Evolutionary conservation across 2,888 invertebrate genomes (phyloP), one percentile per base, ranked within the genome.

Genomic region (Petrolisthes manimaculis): DNA sequence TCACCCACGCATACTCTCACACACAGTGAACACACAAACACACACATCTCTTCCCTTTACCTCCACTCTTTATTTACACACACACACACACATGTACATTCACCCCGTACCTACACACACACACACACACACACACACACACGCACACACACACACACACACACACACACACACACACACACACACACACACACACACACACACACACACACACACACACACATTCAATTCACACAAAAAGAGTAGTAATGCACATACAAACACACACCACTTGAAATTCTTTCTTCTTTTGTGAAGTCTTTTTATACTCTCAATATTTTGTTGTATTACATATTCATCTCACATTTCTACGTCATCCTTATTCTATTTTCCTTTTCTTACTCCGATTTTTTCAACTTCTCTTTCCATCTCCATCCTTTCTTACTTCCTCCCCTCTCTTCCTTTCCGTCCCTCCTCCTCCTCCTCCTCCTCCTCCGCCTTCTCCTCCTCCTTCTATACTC

Each of bases 181-280:
- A 78, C 51, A 78, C 8, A 78, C 4, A 78, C 78, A 78, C 4
- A 78, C 8, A 78, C 4, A 78, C 8, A 78, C 51, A 78, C 8
- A 78, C 4, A 78, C 78, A 78, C 4, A 78, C 8, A 78, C 8
- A 78, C 4, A 78, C 78, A 78, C 4, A 78, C 8, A 78, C 51
- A 78, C 8, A 78, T 2, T 51, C 8, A 78, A n/a, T n/a, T n/a
- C 3, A 53, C 18, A 74, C n/a, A 14, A 61, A 14, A 61, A 14
- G 9, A 75, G 18, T n/a, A 12, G 14, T 61, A 61, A 8, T 5
- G n/a, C n/a, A 74, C n/a, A 74, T 5, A 74, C n/a, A 74, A 5
- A 74, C n/a, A 74, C 18, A 74, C 74, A 74, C 61, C 74, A 74
- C n/a, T 74, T n/a, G 8, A 6, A 74, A n/a, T 12, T 74, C 74